Conservation (phyloP, 1,140 invertebrate species). For the Drosophila santomea region DNA sequence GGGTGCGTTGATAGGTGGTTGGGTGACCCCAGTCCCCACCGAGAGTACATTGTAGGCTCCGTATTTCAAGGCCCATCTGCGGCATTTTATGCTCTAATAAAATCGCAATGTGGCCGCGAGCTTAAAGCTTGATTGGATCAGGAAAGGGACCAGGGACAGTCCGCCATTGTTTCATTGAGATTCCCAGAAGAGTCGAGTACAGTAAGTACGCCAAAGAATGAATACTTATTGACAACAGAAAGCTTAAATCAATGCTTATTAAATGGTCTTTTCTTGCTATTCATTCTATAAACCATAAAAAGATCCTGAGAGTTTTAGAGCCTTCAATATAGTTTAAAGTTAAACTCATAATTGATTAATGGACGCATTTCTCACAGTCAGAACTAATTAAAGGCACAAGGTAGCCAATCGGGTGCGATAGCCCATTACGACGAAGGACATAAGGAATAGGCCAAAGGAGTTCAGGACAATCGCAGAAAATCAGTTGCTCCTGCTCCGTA, state of each 20-base stretch:
- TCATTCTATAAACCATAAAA: no score
- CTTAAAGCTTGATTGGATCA: conserved; percentile 64
- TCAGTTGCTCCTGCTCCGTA: conserved; percentile 23
- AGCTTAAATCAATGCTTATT: no score
- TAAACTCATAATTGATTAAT: conserved; percentile 39
- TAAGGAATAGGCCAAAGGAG: conserved; percentile 30
- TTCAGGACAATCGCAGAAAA: conserved; percentile 13
- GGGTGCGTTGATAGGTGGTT: background rate
- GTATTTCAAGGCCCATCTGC: conserved; percentile 62
- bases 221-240: no score
- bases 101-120: conserved; percentile 58
- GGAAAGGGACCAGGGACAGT: conserved; percentile 20
- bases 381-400: conserved; percentile 7
- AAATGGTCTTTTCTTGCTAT: no score
- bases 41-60: conserved; percentile 40
- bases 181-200: conserved; percentile 4
- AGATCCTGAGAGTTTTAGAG: conserved; percentile 12
- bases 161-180: conserved; percentile 7
- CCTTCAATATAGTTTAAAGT: no score
- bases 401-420: conserved; percentile 45
- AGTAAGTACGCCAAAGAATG: background rate
- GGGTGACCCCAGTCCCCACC: conserved; percentile 11
- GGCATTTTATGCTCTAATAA: conserved; percentile 56
- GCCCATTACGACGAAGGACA: conserved; percentile 43
- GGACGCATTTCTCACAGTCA: conserved; percentile 35